Evolutionary conservation across 2,888 invertebrate species (phyloP).

Genomic region (Mythimna lalbum): DNA sequence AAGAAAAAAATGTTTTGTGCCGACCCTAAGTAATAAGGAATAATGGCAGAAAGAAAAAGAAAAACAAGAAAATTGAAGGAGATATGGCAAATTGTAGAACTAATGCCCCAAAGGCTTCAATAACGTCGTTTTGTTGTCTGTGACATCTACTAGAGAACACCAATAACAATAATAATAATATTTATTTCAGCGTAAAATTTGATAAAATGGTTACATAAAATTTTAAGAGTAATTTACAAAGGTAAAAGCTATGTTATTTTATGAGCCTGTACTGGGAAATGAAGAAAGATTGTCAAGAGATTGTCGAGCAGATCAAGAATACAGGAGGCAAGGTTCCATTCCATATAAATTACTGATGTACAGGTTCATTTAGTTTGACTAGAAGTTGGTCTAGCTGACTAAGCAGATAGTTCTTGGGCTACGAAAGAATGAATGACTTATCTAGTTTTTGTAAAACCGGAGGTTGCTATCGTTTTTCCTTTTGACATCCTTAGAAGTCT

Average conservation of each 20-base stretch:
- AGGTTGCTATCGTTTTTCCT: not conserved
- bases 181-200: too few relatives aligned
- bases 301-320: not conserved
- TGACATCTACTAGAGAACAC: not conserved
- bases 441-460: too few relatives aligned
- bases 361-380: not conserved
- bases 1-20: too few relatives aligned
- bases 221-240: too few relatives aligned
- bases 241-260: too few relatives aligned
- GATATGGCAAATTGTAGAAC: not conserved
- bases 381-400: not conserved
- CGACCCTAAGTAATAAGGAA: too few relatives aligned
- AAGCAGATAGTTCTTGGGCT: too few relatives aligned
- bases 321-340: not conserved
- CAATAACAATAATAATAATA: too few relatives aligned
- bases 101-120: not conserved
- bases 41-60: too few relatives aligned
- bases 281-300: not conserved
- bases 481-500: not conserved
- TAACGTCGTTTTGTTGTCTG: not conserved
- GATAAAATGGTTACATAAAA: too few relatives aligned
- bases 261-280: too few relatives aligned
- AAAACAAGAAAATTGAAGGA: not conserved
- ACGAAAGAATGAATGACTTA: not conserved
- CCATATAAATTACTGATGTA: not conserved